phyloP scores from a whole-genome alignment of 2,797 vertebrate species.

The Sebastes variabilis region DNA sequence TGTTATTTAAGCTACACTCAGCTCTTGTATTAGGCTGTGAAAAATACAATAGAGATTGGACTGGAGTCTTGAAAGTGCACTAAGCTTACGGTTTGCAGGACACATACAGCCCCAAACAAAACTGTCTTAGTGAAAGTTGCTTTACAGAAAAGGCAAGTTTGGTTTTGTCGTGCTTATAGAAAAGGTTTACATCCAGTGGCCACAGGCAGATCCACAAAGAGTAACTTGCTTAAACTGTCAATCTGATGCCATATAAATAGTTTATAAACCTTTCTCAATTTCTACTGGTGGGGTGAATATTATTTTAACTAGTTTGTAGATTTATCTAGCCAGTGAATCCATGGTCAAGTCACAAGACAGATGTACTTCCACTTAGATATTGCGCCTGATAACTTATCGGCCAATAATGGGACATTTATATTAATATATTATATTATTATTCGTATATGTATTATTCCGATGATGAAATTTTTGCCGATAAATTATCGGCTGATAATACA shows the following conservation, averaged over 20 bases:
- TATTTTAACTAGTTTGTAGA: background rate
- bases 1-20: conserved; percentile 85
- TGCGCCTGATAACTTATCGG: too few species aligned
- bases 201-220: background rate
- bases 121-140: conserved; percentile 21
- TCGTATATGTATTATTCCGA: too few species aligned
- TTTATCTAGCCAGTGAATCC: background rate
- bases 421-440: too few species aligned
- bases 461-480: too few species aligned
- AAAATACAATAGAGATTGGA: conserved; percentile 82
- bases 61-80: conserved; percentile 56
- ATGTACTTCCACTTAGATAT: background rate
- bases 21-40: conserved; percentile 79
- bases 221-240: background rate
- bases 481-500: too few species aligned
- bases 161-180: background rate
- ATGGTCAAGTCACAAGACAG: background rate
- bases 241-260: background rate
- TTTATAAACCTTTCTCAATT: background rate
- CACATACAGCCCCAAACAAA: conserved; percentile 7
- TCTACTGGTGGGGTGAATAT: background rate
- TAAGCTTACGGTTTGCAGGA: conserved; percentile 41
- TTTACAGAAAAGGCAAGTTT: conserved; percentile 6
- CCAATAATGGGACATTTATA: too few species aligned
- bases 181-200: background rate